Evolutionary conservation across 2,888 invertebrate species (phyloP), one percentile per base, ranked within the genome.

Genomic region (Gryllus longicercus): DNA sequence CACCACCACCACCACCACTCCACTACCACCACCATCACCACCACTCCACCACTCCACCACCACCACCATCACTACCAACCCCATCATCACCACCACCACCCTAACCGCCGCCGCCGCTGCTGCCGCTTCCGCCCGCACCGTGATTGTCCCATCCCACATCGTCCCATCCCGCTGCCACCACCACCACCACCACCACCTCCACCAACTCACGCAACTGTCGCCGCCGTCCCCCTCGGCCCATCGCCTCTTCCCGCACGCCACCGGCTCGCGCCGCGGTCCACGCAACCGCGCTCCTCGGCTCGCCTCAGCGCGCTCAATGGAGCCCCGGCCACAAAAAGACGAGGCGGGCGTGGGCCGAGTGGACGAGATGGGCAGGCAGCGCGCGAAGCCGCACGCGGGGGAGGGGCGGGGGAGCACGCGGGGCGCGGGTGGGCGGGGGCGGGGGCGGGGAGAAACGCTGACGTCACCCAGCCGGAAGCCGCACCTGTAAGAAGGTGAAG

Each of bases 381-480:
- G 18, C 63, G 63, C 63, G 12, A 25, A 18, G 63, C 18, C 3
- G 63, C 63, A n/a, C n/a, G 18, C 63, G 63, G 63, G 63, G 63
- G 63, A 18, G 63, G 63, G 63, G 63, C 63, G 18, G 3, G 63
- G 63, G 63, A 11, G 51, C n/a, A n/a, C n/a, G n/a, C n/a, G n/a
- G n/a, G n/a, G n/a, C n/a, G n/a, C n/a, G n/a, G n/a, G n/a, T n/a
- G n/a, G n/a, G n/a, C n/a, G n/a, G n/a, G n/a, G 16, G 51, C 63
- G 63, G 63, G 63, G 16, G 63, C 12, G 63, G 16, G 63, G 63
- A 63, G 63, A 12, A 18, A 16, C 18, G 63, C 63, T 63, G 63
- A 63, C 63, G 63, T 63, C 63, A 63, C 63, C 63, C 63, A 63
- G 63, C 63, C 63, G 63, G 63, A 63, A 63, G 63, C 63, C 63